Percentiles rank a stretch among this genome's conserved stretches.
Evolutionary conservation across 2,113 vertebrate species (phyloP).

Genomic region (Telmatochromis bifrenatus): DNA sequence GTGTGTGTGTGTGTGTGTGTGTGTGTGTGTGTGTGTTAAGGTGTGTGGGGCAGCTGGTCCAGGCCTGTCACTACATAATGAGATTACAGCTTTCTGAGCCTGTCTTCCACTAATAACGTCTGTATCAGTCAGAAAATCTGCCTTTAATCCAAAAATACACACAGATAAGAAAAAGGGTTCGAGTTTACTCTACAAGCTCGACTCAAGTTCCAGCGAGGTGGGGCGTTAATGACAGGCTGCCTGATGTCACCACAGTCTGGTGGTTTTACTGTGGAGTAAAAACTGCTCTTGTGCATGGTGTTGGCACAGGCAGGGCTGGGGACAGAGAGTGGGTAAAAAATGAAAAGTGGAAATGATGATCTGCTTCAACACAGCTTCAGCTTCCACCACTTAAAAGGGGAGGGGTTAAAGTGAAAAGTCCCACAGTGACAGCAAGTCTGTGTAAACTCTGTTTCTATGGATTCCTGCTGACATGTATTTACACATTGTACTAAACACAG

Average conservation of each 20-base stretch:
- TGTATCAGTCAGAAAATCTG: neutral
- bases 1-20: neutral
- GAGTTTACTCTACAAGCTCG: neutral
- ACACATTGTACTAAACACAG: constrained; percentile 73
- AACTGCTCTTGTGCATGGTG: constrained; percentile 61
- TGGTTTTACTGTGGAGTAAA: constrained; percentile 67
- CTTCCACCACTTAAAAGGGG: neutral
- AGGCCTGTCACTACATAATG: neutral
- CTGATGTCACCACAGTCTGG: constrained; percentile 56
- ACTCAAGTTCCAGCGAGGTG: neutral
- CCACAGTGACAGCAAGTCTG: constrained; percentile 63
- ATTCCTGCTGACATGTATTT: constrained; percentile 64
- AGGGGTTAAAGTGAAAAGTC: neutral
- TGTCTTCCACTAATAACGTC: constrained; percentile 15
- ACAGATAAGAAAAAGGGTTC: neutral
- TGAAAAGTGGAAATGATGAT: neutral
- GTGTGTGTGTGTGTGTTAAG: neutral
- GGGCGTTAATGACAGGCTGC: neutral
- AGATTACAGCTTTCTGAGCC: neutral
- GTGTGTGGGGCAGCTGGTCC: neutral
- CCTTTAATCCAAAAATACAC: neutral
- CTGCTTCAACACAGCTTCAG: constrained; percentile 5
- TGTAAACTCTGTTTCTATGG: constrained; percentile 67
- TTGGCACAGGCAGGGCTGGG: neutral
- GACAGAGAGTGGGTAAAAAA: neutral